Evolutionary conservation across 2,113 vertebrate genomes (phyloP).

Genomic region (Laticauda colubrina): DNA sequence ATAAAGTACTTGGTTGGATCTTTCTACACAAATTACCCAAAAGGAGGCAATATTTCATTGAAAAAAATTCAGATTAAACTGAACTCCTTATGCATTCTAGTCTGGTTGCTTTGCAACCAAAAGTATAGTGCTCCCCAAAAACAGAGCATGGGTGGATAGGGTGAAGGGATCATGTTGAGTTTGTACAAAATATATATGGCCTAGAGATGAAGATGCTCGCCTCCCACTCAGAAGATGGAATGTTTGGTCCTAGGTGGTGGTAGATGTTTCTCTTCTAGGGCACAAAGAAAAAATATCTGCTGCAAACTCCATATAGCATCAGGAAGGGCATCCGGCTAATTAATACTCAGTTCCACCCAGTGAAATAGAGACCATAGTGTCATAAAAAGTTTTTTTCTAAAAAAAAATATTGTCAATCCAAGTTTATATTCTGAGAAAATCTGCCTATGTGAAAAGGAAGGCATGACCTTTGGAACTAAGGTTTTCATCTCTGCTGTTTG

Average conservation of each 20-base stretch:
- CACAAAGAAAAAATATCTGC: not conserved
- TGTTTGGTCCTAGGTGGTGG: too few relatives aligned
- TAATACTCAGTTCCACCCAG: not conserved
- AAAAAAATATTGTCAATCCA: not conserved
- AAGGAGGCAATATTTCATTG: not conserved
- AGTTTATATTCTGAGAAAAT: not conserved
- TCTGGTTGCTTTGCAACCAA: not conserved
- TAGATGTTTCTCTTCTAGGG: too few relatives aligned
- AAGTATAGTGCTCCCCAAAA: not conserved
- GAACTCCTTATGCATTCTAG: not conserved
- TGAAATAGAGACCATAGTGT: not conserved
- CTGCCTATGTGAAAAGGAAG: not conserved
- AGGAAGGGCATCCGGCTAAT: not conserved
- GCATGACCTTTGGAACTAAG: not conserved
- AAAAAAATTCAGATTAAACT: conserved; percentile 1
- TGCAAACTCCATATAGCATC: not conserved
- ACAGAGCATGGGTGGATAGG: not conserved
- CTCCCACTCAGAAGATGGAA: too few relatives aligned
- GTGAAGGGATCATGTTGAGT: not conserved
- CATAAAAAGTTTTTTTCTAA: not conserved
- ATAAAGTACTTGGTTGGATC: not conserved
- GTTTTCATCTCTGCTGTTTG: not conserved
- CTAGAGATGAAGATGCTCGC: too few relatives aligned
- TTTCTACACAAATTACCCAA: not conserved
- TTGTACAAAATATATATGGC: not conserved